phyloP scores from a whole-genome alignment of 2,888 invertebrate species.

The Lithophane ornitopus region DNA sequence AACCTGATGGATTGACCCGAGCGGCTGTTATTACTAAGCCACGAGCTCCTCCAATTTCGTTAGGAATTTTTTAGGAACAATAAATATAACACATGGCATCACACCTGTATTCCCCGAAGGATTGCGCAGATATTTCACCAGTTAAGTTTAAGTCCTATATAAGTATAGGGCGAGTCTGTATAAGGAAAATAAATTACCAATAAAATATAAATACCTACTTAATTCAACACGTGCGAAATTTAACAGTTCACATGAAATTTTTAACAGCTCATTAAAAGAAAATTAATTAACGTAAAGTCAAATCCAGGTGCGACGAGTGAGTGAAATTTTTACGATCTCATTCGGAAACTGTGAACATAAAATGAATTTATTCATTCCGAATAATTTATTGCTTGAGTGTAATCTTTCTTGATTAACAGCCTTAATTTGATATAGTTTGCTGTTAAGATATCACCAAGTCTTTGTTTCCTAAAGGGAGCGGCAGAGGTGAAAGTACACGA shows the following conservation, averaged over 20 bases:
- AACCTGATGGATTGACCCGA: too few relatives aligned
- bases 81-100: too few relatives aligned
- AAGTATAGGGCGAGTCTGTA: too few relatives aligned
- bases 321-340: slow-evolving; percentile 49
- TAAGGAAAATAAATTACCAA: neutral
- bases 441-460: neutral
- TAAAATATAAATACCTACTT: neutral
- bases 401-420: slow-evolving; percentile 33
- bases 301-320: slow-evolving; percentile 53
- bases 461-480: neutral
- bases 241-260: neutral
- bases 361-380: slow-evolving; percentile 36
- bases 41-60: too few relatives aligned
- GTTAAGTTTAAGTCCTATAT: too few relatives aligned
- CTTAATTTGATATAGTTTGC: slow-evolving; percentile 1
- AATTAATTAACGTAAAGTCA: slow-evolving; percentile 46
- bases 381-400: slow-evolving; percentile 49
- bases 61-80: too few relatives aligned
- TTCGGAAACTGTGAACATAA: slow-evolving; percentile 36
- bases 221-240: neutral
- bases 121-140: too few relatives aligned
- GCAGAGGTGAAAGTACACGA: neutral
- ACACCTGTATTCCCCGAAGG: too few relatives aligned
- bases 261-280: slow-evolving; percentile 31
- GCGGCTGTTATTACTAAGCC: too few relatives aligned